Conservation (phyloP, 2,113 vertebrate genomes). For the Nothoprocta pentlandii region DNA sequence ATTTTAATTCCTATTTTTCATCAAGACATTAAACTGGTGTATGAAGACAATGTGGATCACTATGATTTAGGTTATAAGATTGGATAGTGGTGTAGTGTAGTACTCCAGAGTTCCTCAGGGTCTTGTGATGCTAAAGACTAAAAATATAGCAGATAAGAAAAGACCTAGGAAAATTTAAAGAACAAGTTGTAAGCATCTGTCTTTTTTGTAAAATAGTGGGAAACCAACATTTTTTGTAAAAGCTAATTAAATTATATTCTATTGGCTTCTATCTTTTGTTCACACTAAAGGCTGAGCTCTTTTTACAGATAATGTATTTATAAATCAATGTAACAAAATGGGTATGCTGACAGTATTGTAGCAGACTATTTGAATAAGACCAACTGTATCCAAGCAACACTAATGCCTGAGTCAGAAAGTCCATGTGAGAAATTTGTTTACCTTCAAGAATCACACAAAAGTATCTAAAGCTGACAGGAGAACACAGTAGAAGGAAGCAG, state of each 20-base stretch:
- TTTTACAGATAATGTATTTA: constrained; percentile 46
- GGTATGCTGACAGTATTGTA: not conserved
- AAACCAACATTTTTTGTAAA: constrained; percentile 1
- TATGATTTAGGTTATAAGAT: not conserved
- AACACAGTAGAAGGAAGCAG: not conserved
- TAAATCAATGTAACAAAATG: constrained; percentile 27
- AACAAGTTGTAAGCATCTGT: not conserved
- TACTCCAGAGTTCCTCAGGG: not conserved
- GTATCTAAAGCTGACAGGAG: not conserved
- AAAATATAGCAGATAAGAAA: not conserved
- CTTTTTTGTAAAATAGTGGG: constrained; percentile 4
- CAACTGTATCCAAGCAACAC: constrained; percentile 31
- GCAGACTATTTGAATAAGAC: not conserved
- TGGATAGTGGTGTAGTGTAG: not conserved
- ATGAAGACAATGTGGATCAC: not conserved
- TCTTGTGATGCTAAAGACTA: not conserved
- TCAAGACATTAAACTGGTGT: not conserved
- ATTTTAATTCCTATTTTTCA: not conserved
- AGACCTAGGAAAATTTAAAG: not conserved
- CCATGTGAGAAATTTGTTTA: constrained; percentile 17
- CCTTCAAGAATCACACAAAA: not conserved
- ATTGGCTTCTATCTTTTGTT: not conserved
- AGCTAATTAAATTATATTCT: constrained; percentile 11
- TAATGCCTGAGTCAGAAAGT: not conserved
- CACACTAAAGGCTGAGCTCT: constrained; percentile 4